phyloP scores from a whole-genome alignment of 2,888 invertebrate genomes.

The Meghimatium bilineatum region DNA sequence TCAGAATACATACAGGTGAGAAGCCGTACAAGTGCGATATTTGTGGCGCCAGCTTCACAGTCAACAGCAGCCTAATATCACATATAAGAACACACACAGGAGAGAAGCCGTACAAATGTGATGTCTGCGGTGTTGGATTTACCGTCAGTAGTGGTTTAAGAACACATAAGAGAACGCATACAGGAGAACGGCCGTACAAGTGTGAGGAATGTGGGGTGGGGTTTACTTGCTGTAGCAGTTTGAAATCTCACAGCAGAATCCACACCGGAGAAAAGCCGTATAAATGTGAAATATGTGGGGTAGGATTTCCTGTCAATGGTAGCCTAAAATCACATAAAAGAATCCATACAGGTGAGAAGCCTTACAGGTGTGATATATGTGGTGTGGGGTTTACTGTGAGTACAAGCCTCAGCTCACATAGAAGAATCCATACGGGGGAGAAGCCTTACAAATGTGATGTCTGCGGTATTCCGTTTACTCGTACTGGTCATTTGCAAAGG shows the following conservation, averaged over 20 bases:
- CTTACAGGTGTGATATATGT: constrained; percentile 22
- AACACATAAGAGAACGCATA: neutral
- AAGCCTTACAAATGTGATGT: constrained; percentile 4
- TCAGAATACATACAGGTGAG: neutral
- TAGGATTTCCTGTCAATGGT: neutral
- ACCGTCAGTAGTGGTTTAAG: neutral
- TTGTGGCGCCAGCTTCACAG: neutral
- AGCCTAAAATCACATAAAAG: neutral
- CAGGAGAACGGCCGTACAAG: neutral
- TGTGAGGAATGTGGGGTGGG: neutral
- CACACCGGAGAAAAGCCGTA: constrained; percentile 12
- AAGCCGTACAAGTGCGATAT: neutral
- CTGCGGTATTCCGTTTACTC: neutral
- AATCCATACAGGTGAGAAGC: constrained; percentile 1
- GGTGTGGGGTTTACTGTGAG: neutral
- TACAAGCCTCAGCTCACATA: neutral
- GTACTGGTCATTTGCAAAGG: neutral
- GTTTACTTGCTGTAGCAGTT: neutral
- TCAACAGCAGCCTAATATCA: neutral
- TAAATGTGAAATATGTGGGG: constrained; percentile 3
- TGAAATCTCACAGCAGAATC: neutral
- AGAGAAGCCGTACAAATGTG: neutral
- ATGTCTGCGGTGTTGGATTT: neutral
- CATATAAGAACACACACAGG: neutral
- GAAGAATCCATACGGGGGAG: constrained; percentile 4